Base-by-base conservation (phyloP, 2,797 vertebrate species). In the Lophius americanus region DNA sequence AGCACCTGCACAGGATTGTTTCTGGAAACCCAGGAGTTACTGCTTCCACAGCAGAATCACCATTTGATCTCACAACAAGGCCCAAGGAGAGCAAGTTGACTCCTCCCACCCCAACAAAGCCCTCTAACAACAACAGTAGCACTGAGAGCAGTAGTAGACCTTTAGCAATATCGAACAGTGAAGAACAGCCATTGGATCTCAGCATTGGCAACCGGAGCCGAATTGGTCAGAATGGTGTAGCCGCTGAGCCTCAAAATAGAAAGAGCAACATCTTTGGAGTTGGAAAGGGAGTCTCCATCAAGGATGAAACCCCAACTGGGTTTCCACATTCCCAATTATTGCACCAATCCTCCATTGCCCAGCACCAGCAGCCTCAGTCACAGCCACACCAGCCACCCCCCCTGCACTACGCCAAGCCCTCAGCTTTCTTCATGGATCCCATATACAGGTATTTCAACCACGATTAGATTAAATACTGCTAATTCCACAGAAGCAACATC, bases 391-490 rank as follows among this genome's bases (percentile, higher is more conserved):
- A 95, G 70, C 97, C 96, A 67, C 95, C 96, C 0, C 91, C 96
- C 42, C 94, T 99, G 83, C 98, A 99, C 90, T 99, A 99, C 0
- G 97, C 97, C 85, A 99, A 99, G 93, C 98, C 98, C 41, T 99
- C 98, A 0, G 96, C 98, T 52, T 99, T 99, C 90, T 99, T 99
- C 95, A 99, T 99, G 98, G 98, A 99, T 89, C 98, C 98, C 73
- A 99, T 99, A 84, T 99, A 99, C 97, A 99, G 98, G 98, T 99
- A 99, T 94, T 96, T 94, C 92, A 92, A 81, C 94, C 81, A 91
- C 88, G 78, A 94, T 88, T 88, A 88, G 70, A 88, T 82, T 79
- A 90, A 64, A 68, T 70, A 47, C 50, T 33, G 4, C 2, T 37
- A 11, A 32, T 73, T 41, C 39, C 36, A 63, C 36, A 33, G 46